These are phyloP conservation scores for Calvadosia cruxmelitensis DNA, from an alignment of 30 jellyfish, hydroid and myxozoan genomes.

Conservation along the genomic window DNA sequence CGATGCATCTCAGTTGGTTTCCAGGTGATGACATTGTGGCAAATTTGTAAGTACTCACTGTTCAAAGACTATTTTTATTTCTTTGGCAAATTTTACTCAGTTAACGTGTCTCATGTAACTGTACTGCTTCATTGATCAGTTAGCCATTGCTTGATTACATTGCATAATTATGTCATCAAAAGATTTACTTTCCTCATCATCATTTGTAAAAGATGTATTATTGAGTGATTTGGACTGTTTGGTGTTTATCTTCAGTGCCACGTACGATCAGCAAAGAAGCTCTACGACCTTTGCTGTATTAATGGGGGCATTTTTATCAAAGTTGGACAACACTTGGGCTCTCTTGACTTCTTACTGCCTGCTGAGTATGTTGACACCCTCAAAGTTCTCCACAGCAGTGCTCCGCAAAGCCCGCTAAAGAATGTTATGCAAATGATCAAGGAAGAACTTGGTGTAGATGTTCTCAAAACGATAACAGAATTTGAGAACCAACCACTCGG, in stretches of 20 bases:
- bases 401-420: constrained; percentile 74
- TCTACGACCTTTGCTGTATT: constrained; percentile 60
- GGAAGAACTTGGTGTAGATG: constrained; percentile 34
- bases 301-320: constrained; percentile 92
- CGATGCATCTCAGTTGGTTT: no score
- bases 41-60: neutral
- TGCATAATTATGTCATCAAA: neutral
- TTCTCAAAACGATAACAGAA: constrained; percentile 35
- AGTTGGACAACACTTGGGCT: constrained; percentile 93
- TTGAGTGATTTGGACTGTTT: neutral
- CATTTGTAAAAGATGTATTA: neutral
- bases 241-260: constrained; percentile 52
- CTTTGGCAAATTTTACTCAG: neutral
- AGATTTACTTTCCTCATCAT: neutral
- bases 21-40: neutral
- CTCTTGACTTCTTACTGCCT: constrained; percentile 86
- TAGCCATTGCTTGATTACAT: neutral
- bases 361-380: constrained; percentile 77
- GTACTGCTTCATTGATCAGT: neutral
- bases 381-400: constrained; percentile 72
- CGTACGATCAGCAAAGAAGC: constrained; percentile 70
- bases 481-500: constrained; percentile 81
- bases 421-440: constrained; percentile 65
- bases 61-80: neutral
- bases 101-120: neutral